Evolutionary conservation across 2,113 vertebrate species (phyloP), one percentile per base, ranked within the genome.

Genomic region (Lagopus leucura): DNA sequence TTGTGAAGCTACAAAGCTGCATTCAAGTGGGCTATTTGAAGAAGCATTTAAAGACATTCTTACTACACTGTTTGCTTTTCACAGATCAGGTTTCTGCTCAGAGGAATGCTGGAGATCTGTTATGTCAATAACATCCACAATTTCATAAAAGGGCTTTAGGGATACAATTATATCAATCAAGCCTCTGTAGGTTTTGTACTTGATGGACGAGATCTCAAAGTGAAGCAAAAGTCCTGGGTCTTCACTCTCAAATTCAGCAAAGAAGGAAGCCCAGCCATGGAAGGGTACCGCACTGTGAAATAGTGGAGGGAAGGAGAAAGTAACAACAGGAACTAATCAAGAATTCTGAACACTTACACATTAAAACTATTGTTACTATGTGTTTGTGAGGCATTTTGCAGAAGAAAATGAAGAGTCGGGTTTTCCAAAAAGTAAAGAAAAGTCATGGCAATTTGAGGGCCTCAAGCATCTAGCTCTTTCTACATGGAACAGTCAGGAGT

Each of bases 371-470:
- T 54, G 12, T 64, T 80, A 10, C 6, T 34, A n/a, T 30, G 3
- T 24, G 40, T 75, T 69, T 69, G 16, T 75, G n/a, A 52, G 15
- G 36, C 0, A 21, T 84, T 89, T 27, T 87, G 57, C 15, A 91
- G 27, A 66, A 78, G 13, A 11, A 75, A 86, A 70, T 74, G 25
- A 2, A 40, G 64, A 65, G 70, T 0, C 36, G 67, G 45, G 4
- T 2, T 74, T 91, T 63, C 18, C 30, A 63, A 22, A 74, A 71
- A 82, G 57, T 43, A 87, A 52, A 91, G 47, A 42, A 91, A 82
- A 71, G 10, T 4, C 42, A 47, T 24, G 54, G 36, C 18, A 50
- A 14, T 34, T 60, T 8, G 27, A 82, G 71, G 75, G 10, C 13
- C 34, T 75, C 27, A 60, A 42, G 60, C 11, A 50, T 2, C 38